Evolutionary conservation across 2,888 invertebrate species (phyloP).

Genomic region (Gibbula magus): DNA sequence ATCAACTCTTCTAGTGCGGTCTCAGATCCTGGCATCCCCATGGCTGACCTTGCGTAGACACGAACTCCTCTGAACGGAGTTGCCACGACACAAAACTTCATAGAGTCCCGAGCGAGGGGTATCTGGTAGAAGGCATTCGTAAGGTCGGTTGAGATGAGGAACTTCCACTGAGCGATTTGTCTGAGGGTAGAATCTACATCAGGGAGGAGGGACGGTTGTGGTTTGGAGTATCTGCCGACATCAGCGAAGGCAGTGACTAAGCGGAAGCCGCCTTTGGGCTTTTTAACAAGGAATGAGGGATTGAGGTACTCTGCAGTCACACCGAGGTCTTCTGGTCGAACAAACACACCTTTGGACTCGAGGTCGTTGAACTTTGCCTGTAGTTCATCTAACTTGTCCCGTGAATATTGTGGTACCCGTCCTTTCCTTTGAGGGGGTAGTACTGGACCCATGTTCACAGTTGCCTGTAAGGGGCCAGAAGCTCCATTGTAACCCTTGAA

Average conservation of each 20-base stretch:
- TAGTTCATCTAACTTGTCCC: too few species aligned
- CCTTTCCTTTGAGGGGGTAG: too few species aligned
- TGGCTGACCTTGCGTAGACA: constrained; percentile 50
- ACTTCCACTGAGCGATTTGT: constrained; percentile 44
- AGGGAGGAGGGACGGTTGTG: constrained; percentile 40
- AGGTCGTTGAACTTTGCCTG: too few species aligned
- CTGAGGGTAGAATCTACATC: constrained; percentile 37
- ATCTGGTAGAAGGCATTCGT: constrained; percentile 50
- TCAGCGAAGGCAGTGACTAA: constrained; percentile 43
- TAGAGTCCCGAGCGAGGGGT: too few species aligned
- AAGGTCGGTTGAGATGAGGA: constrained; percentile 43
- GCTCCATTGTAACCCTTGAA: too few species aligned
- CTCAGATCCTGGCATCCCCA: too few species aligned
- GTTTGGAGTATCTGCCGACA: too few species aligned
- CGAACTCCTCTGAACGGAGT: constrained; percentile 49
- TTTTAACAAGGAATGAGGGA: constrained; percentile 53
- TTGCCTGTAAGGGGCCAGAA: too few species aligned
- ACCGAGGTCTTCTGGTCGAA: constrained; percentile 40
- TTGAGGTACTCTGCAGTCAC: constrained; percentile 50
- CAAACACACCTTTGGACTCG: constrained; percentile 35
- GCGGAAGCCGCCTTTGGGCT: constrained; percentile 39
- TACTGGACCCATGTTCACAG: too few species aligned
- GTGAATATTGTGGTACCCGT: too few species aligned
- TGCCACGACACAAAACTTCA: constrained; percentile 52
- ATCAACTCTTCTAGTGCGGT: constrained; percentile 50